These are phyloP conservation scores for Zelostemma sp. DNA, from an alignment of 1,140 invertebrate genomes.

Conservation along the genomic window DNA sequence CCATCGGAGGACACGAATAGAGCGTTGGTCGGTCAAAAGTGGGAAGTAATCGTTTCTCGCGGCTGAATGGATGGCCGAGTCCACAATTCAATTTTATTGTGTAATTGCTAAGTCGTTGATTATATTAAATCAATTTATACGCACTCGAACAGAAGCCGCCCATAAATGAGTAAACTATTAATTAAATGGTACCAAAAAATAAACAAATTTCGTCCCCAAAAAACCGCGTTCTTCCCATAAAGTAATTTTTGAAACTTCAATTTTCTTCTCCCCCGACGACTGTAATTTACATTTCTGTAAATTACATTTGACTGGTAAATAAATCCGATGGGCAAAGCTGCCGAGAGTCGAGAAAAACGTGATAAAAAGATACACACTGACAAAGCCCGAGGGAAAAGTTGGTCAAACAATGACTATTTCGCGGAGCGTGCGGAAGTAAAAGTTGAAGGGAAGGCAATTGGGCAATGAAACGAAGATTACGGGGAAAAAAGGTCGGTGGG, in stretches of 20 bases:
- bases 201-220: neutral
- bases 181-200: neutral
- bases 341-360: neutral
- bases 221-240: no score
- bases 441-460: constrained; percentile 5
- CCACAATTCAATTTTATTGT: neutral
- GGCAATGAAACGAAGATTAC: constrained; percentile 5
- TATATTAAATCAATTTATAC: neutral
- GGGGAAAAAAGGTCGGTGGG: constrained; percentile 24
- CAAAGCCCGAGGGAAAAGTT: neutral
- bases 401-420: neutral
- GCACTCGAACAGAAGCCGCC: neutral
- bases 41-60: neutral
- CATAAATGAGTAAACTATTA: neutral
- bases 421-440: neutral
- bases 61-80: neutral
- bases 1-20: constrained; percentile 2
- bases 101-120: neutral
- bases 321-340: no score
- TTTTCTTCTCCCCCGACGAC: no score
- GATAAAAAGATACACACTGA: neutral
- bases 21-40: neutral
- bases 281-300: no score
- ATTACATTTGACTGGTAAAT: no score
- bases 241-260: neutral